Evolutionary conservation across 2,113 vertebrate species (phyloP).

Genomic region (Spizaetus ornatus): DNA sequence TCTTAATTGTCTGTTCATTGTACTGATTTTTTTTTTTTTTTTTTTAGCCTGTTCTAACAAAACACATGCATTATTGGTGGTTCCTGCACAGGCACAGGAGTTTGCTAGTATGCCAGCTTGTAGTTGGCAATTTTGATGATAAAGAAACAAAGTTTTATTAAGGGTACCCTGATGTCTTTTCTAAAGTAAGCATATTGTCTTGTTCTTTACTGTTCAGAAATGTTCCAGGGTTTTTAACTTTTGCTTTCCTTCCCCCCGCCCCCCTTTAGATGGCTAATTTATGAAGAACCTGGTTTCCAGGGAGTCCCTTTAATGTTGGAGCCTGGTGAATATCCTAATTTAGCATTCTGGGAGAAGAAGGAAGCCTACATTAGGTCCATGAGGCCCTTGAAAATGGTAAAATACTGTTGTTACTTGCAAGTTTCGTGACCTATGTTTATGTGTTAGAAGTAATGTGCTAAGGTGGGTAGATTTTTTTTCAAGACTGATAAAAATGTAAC

Average conservation of each 20-base stretch:
- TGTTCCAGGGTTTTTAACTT: not conserved
- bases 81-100: not conserved
- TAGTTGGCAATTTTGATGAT: not conserved
- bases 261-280: conserved; percentile 86
- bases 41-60: not conserved
- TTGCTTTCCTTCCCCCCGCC: not conserved
- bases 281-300: conserved; percentile 87
- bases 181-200: not conserved
- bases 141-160: not conserved
- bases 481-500: not conserved
- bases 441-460: not conserved
- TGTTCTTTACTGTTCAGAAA: not conserved
- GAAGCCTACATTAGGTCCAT: conserved; percentile 89
- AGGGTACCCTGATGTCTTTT: not conserved
- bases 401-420: not conserved
- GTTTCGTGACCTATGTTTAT: not conserved
- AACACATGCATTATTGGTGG: not conserved
- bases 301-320: conserved; percentile 86
- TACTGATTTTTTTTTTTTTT: not conserved
- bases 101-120: not conserved
- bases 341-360: conserved; percentile 86
- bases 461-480: not conserved
- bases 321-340: conserved; percentile 86
- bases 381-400: conserved; percentile 89
- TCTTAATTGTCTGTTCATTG: not conserved